Evolutionary conservation across 1,140 invertebrate species (phyloP), one percentile per base, ranked within the genome.

Genomic region (Drosophila repleta): DNA sequence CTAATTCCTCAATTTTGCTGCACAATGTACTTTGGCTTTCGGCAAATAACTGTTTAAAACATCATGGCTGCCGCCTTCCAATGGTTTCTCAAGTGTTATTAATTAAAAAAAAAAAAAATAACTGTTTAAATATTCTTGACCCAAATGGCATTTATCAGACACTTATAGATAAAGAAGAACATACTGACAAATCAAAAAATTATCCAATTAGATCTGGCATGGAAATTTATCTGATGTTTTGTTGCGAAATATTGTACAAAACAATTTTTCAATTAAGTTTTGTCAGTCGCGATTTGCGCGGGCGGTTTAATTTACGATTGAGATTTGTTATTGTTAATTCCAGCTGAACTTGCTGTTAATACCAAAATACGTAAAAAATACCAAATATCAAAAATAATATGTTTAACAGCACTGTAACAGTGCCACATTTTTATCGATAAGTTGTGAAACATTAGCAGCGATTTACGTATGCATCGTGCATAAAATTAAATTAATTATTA

Each of bases 91-190:
- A 48, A 49, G 29, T 32, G 35, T 1, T 32, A 29, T 72, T 60
- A 66, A 65, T 72, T 64, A 41, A 48, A 43, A 35, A 60, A 46
- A 24, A 35, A 61, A 39, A 48, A 41, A 20, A 61, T 39, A 39
- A 48, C 37, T 48, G 48, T 81, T 60, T 60, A 77, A 74, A 56
- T 74, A 70, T 63, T 76, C 74, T 76, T 84, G 80, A 84, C 80
- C 80, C 56, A 80, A 73, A 73, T 85, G 26, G 20, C 17, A 18
- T 46, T 65, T 71, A 74, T 74, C 72, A 58, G 37, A 1, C 51
- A 63, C 61, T 70, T 57, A 26, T 8, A 46, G 49, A 57, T 49
- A 67, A 29, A 26, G 41, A 3, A 17, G 39, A n/a, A n/a, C 18
- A 8, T 52, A 55, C 48, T 66, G 57, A 76, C 57, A 67, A 76